Conservation (phyloP, 2,888 invertebrate species). For the Harmothoe impar region DNA sequence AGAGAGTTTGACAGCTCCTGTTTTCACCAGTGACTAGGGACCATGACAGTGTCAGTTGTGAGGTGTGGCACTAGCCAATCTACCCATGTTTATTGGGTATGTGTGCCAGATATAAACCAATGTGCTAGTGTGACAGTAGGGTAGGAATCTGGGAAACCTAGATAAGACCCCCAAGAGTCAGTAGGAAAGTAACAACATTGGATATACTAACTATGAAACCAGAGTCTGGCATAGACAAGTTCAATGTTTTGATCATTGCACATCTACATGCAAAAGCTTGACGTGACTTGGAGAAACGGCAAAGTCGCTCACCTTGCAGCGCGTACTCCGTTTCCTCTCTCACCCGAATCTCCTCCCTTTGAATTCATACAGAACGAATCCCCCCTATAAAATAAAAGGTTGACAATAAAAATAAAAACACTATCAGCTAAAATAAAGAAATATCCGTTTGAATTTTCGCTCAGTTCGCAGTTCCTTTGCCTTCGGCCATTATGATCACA, state of each 20-base stretch:
- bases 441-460: constrained; percentile 52
- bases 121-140: no score
- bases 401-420: constrained; percentile 67
- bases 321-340: constrained; percentile 75
- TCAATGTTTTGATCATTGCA: constrained; percentile 36
- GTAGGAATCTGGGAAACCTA: no score
- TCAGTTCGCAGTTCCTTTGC: constrained; percentile 48
- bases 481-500: constrained; percentile 59
- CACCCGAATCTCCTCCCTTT: constrained; percentile 75
- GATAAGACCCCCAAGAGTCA: no score
- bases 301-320: constrained; percentile 77
- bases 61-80: no score
- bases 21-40: no score
- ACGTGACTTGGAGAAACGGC: constrained; percentile 6
- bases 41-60: no score
- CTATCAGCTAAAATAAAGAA: constrained; percentile 62
- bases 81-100: no score
- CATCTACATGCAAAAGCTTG: neutral
- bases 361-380: constrained; percentile 78
- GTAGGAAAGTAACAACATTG: no score
- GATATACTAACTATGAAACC: no score
- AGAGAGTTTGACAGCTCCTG: no score
- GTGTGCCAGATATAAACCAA: no score
- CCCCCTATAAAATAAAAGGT: constrained; percentile 61
- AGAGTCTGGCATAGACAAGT: neutral